A percentile compares a stretch with the other conserved stretches of the same genome.
Conservation (phyloP, 2,113 vertebrate species). For the Prionailurus viverrinus region DNA sequence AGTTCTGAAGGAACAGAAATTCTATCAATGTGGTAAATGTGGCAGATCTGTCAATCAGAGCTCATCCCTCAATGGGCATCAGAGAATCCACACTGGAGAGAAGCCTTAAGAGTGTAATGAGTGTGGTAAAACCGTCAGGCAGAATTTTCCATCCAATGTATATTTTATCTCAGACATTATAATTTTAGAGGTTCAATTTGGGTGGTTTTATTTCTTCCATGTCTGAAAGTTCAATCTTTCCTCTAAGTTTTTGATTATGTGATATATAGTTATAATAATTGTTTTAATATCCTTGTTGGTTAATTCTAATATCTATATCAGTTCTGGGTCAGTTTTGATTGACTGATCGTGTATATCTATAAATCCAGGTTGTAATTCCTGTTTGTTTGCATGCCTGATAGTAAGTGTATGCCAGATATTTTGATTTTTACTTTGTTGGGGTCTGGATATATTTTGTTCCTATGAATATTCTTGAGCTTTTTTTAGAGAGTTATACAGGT, state of each 20-base stretch:
- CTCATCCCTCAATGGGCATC: conserved; percentile 3
- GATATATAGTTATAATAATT: background rate
- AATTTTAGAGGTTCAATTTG: background rate
- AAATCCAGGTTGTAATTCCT: background rate
- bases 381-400: background rate
- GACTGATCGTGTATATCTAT: background rate
- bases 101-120: conserved; percentile 59
- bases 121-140: conserved; percentile 63
- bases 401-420: background rate
- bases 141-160: background rate
- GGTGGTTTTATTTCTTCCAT: background rate
- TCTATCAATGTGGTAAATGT: conserved; percentile 85
- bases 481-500: background rate
- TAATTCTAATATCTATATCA: background rate
- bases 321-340: background rate
- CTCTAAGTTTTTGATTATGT: background rate
- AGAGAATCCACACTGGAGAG: conserved; percentile 57
- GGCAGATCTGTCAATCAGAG: conserved; percentile 21
- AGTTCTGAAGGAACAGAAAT: conserved; percentile 88
- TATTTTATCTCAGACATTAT: background rate
- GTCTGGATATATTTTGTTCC: background rate
- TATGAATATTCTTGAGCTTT: background rate
- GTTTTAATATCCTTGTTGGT: background rate
- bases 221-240: background rate
- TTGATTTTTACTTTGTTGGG: background rate